These are phyloP conservation scores for Carlito syrichta DNA, from an alignment of 2,113 vertebrate species.

Conservation along the genomic window DNA sequence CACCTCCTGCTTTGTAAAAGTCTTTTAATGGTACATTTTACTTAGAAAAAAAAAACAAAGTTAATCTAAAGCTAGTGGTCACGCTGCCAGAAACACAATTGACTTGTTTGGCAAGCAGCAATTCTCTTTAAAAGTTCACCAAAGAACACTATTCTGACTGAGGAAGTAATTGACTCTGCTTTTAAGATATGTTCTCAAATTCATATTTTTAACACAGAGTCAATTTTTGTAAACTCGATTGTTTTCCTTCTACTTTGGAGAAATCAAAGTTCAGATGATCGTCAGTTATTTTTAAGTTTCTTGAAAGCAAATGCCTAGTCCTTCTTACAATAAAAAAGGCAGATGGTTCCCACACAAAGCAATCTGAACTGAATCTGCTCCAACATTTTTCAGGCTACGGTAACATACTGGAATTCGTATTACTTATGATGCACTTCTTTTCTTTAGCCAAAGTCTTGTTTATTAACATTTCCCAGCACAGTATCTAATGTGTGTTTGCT, in stretches of 20 bases:
- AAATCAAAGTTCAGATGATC: constrained; percentile 32
- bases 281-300: constrained; percentile 34
- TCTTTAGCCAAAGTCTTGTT: background rate
- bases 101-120: background rate
- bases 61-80: background rate
- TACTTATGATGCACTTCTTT: background rate
- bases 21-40: background rate
- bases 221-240: constrained; percentile 16
- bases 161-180: background rate
- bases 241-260: background rate
- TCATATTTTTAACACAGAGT: background rate
- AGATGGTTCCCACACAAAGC: background rate
- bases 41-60: background rate
- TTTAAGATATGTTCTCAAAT: constrained; percentile 8
- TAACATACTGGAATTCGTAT: background rate
- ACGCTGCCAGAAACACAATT: background rate
- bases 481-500: background rate
- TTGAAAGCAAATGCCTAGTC: background rate
- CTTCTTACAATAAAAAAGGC: background rate
- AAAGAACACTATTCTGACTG: background rate
- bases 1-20: background rate
- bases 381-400: background rate
- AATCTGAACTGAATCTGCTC: background rate
- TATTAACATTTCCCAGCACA: background rate
- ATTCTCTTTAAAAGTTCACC: background rate